Conservation (phyloP, 2,797 vertebrate species). For the Pangasius larnaudii region DNA sequence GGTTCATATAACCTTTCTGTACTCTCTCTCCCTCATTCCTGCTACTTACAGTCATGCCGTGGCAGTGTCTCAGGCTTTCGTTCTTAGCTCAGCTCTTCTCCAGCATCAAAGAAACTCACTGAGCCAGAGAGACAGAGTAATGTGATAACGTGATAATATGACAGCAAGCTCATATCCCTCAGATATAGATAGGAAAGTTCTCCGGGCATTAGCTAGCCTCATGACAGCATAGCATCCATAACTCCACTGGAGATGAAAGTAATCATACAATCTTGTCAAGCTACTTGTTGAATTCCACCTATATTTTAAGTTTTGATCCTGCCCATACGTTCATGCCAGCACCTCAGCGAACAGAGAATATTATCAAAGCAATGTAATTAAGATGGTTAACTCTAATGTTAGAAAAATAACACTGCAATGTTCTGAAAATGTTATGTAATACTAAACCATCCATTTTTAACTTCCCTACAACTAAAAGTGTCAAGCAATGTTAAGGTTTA, state of each 20-base stretch:
- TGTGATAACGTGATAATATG: constrained; percentile 42
- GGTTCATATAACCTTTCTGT: constrained; percentile 50
- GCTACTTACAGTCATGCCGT: constrained; percentile 2
- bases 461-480: neutral
- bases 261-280: constrained; percentile 19
- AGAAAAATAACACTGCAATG: neutral
- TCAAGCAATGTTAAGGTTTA: neutral
- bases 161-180: constrained; percentile 26
- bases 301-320: neutral
- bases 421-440: neutral
- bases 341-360: neutral
- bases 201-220: constrained; percentile 11
- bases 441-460: neutral
- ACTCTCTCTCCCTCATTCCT: constrained; percentile 44
- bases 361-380: neutral
- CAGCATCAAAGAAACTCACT: constrained; percentile 32
- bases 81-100: constrained; percentile 20
- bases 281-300: neutral
- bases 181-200: constrained; percentile 21
- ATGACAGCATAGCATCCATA: constrained; percentile 6
- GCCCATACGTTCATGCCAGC: neutral
- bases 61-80: neutral
- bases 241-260: constrained; percentile 39
- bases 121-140: constrained; percentile 30
- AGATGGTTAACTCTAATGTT: neutral